Evolutionary conservation across 2,888 invertebrate genomes (phyloP).

Genomic region (Archips xylosteana): DNA sequence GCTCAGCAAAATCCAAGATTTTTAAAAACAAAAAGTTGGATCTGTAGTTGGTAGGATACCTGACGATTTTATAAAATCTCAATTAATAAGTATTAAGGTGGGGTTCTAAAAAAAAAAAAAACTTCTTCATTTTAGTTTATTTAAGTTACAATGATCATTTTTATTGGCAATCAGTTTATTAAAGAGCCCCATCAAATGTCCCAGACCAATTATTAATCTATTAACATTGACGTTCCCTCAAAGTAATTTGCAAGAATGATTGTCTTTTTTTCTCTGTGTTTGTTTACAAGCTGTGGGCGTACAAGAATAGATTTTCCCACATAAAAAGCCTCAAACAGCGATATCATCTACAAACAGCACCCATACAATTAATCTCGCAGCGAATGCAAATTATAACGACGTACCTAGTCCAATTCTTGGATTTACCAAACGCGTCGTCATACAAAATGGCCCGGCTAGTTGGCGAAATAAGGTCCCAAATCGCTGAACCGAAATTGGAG

Average conservation of each 20-base stretch:
- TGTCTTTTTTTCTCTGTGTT: not conserved
- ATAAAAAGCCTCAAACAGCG: conserved; percentile 17
- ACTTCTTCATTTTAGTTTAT: too few relatives aligned
- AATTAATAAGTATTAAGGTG: too few relatives aligned
- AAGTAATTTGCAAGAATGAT: not conserved
- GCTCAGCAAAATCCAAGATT: too few relatives aligned
- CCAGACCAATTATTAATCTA: not conserved
- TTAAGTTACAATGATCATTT: too few relatives aligned
- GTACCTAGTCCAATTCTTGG: not conserved
- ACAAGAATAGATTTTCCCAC: conserved; percentile 29
- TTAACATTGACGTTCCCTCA: not conserved
- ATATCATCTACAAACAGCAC: conserved; percentile 31
- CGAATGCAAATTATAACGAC: conserved; percentile 31
- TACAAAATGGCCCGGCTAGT: not conserved
- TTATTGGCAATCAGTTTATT: not conserved
- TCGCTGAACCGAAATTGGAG: not conserved
- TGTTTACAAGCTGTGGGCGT: not conserved
- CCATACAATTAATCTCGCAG: conserved; percentile 36
- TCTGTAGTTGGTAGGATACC: too few relatives aligned
- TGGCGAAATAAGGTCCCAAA: not conserved
- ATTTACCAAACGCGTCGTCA: not conserved
- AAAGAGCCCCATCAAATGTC: not conserved
- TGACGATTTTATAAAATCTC: too few relatives aligned
- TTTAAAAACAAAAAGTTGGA: too few relatives aligned
- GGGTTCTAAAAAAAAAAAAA: too few relatives aligned